Evolutionary conservation across 2,113 vertebrate species (phyloP), one percentile per base, ranked within the genome.

Genomic region (Paramisgurnus dabryanus): DNA sequence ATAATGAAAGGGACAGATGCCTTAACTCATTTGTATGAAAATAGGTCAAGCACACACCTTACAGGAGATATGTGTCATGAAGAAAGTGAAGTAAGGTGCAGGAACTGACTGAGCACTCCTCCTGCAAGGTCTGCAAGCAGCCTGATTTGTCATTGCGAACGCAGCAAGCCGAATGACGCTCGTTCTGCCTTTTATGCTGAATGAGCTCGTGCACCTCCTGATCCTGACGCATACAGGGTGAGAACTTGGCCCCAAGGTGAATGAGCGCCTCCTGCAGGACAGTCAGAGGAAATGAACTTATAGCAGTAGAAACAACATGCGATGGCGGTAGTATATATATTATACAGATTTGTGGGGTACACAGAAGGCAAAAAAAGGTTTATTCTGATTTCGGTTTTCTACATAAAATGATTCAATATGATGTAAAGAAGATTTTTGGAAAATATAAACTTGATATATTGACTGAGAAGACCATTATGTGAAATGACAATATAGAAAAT

Each of bases 141-240:
- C 97, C 96, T 0, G 98, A 98, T 85, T 94, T 94, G 92, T 99
- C 98, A 0, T 98, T 99, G 27, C 97, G 95, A 81, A 99, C 96
- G 0, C 97, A 99, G 91, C 98, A 99, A 18, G 95, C 98, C 0
- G 98, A 97, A 89, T 97, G 93, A 84, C 95, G 94, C 89, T 99
- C 97, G 1, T 93, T 93, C 65, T 93, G 93, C 4, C 94, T 91
- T 80, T 96, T 95, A 17, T 94, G 91, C 0, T 90, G 93, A 88
- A 99, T 98, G 84, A 98, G 94, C 50, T 92, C 93, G 78, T 98
- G 94, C 83, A 99, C 96, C 88, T 99, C 95, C 70, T 95, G 92
- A 84, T 99, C 98, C 89, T 97, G 96, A 70, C 97, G 94, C 98
- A 99, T 99, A 91, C 98, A 99, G 0, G 98, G 98, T 0, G 97